Conservation (phyloP, 2,797 vertebrate species). For the Muraenolepis orangiensis region DNA sequence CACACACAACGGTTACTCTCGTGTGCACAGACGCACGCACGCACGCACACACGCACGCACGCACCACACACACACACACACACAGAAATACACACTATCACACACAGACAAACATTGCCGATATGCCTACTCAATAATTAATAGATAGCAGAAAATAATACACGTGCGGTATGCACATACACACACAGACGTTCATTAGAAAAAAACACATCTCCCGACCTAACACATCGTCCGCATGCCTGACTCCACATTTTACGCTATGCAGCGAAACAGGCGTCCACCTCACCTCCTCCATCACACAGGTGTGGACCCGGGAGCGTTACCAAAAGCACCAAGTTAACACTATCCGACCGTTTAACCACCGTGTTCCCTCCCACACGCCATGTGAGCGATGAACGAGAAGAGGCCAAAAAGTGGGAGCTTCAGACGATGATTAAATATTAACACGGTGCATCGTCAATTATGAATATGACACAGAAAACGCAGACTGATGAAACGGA, state of each 20-base stretch:
- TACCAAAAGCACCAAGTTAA: conserved; percentile 34
- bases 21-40: no score
- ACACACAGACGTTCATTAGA: conserved; percentile 29
- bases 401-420: conserved; percentile 41
- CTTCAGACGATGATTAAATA: conserved; percentile 67
- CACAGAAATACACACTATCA: conserved; percentile 18
- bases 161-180: conserved; percentile 18
- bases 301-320: conserved; percentile 32
- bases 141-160: neutral
- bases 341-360: conserved; percentile 28
- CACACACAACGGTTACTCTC: conserved; percentile 6
- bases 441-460: conserved; percentile 63
- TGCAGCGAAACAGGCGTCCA: conserved; percentile 39
- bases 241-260: conserved; percentile 46
- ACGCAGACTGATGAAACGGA: conserved; percentile 20
- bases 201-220: conserved; percentile 30
- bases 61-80: conserved; percentile 4
- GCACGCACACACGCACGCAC: neutral
- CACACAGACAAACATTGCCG: conserved; percentile 11
- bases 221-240: conserved; percentile 44
- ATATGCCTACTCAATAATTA: conserved; percentile 1
- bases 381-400: conserved; percentile 43
- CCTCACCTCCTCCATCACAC: conserved; percentile 29
- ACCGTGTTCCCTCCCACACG: conserved; percentile 10
- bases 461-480: conserved; percentile 52